These are phyloP conservation scores for Botrylloides violaceus DNA, from an alignment of 23 tunicate genomes.

Conservation along the genomic window DNA sequence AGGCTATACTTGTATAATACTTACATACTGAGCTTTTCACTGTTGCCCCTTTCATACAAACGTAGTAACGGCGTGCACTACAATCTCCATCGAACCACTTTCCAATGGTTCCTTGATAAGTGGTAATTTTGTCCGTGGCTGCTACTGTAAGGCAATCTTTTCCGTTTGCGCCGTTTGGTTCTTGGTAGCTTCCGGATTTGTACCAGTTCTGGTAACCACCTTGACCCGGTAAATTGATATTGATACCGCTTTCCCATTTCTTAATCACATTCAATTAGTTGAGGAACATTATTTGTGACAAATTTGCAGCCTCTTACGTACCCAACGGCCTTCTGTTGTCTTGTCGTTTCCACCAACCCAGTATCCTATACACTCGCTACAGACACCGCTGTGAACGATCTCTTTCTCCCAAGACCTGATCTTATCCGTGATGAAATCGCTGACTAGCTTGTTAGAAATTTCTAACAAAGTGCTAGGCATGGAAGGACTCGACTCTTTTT, in stretches of 20 bases:
- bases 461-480: neutral
- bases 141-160: slow-evolving; percentile 13
- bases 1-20: too few relatives aligned
- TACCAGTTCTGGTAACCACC: slow-evolving; percentile 25
- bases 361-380: slow-evolving; percentile 3
- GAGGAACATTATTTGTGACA: neutral
- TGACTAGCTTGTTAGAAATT: neutral
- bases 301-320: neutral
- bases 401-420: neutral
- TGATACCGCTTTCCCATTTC: slow-evolving; percentile 17
- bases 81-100: slow-evolving; percentile 21
- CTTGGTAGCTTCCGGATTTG: neutral
- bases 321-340: slow-evolving; percentile 11
- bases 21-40: slow-evolving; percentile 9
- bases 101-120: slow-evolving; percentile 12
- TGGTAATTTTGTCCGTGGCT: neutral
- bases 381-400: neutral
- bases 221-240: neutral
- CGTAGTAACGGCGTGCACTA: neutral
- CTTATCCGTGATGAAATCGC: slow-evolving; percentile 1
- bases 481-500: neutral
- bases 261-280: neutral
- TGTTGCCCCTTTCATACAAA: slow-evolving; percentile 1
- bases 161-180: slow-evolving; percentile 1
- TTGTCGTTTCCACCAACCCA: slow-evolving; percentile 22